Evolutionary conservation across 2,113 vertebrate genomes (phyloP).

Genomic region (Asarcornis scutulata): DNA sequence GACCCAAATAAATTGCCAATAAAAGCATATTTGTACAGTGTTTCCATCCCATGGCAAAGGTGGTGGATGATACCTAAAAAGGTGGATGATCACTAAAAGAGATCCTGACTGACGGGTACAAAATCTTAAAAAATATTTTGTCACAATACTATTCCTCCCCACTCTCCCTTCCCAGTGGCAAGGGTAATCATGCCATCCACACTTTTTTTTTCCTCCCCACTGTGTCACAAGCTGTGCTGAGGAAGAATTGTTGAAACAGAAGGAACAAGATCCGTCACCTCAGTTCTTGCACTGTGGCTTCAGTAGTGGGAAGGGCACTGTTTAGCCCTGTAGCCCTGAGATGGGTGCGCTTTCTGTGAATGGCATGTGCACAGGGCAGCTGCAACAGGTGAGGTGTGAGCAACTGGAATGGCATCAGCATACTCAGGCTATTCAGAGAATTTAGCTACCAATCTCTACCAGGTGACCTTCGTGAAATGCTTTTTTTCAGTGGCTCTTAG

Average conservation of each 20-base stretch:
- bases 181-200: not conserved
- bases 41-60: not conserved
- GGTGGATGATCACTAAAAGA: not conserved
- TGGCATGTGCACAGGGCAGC: not conserved
- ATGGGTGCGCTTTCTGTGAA: not conserved
- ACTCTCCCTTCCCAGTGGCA: not conserved
- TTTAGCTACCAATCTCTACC: not conserved
- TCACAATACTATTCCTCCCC: not conserved
- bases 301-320: not conserved
- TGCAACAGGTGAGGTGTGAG: not conserved
- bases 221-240: not conserved
- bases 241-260: not conserved
- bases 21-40: not conserved
- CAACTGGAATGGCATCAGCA: not conserved
- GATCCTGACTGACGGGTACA: not conserved
- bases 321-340: not conserved
- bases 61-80: not conserved
- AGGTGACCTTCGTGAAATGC: not conserved
- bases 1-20: not conserved
- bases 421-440: not conserved
- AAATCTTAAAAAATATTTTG: not conserved
- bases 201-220: not conserved
- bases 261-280: not conserved
- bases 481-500: not conserved
- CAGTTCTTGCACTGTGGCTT: not conserved